Evolutionary conservation across 1,140 invertebrate species (phyloP).

Genomic region (Cepaea nemoralis): DNA sequence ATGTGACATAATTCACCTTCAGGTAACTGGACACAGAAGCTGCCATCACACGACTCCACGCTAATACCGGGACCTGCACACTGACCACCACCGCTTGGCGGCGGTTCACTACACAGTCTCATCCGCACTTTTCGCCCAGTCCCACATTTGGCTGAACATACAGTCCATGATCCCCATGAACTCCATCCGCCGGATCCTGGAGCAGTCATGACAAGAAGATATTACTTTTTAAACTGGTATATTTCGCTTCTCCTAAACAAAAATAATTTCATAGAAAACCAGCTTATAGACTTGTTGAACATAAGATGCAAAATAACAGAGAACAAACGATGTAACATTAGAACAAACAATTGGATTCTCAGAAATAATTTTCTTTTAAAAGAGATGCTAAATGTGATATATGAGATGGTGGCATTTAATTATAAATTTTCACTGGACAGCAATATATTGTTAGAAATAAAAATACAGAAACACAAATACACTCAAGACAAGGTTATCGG

Average conservation of each 20-base stretch:
- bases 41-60: constrained; percentile 39
- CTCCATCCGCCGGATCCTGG: constrained; percentile 61
- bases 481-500: too few relatives aligned
- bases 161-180: constrained; percentile 59
- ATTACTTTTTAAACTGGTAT: not conserved
- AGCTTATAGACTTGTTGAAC: too few relatives aligned
- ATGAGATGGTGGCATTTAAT: too few relatives aligned
- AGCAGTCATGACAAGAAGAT: constrained; percentile 6
- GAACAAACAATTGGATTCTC: too few relatives aligned
- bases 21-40: constrained; percentile 12
- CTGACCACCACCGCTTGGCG: constrained; percentile 69
- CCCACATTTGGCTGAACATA: constrained; percentile 62
- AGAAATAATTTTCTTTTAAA: too few relatives aligned
- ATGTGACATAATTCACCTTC: constrained; percentile 15
- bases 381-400: too few relatives aligned
- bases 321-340: too few relatives aligned
- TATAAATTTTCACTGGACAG: too few relatives aligned
- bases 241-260: not conserved
- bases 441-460: too few relatives aligned
- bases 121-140: constrained; percentile 53
- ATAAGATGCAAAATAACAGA: too few relatives aligned
- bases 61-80: constrained; percentile 75
- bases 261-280: too few relatives aligned
- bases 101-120: constrained; percentile 61
- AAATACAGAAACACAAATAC: too few relatives aligned